phyloP scores from a whole-genome alignment of 2,888 invertebrate species.

The Ophion obscuratus region DNA sequence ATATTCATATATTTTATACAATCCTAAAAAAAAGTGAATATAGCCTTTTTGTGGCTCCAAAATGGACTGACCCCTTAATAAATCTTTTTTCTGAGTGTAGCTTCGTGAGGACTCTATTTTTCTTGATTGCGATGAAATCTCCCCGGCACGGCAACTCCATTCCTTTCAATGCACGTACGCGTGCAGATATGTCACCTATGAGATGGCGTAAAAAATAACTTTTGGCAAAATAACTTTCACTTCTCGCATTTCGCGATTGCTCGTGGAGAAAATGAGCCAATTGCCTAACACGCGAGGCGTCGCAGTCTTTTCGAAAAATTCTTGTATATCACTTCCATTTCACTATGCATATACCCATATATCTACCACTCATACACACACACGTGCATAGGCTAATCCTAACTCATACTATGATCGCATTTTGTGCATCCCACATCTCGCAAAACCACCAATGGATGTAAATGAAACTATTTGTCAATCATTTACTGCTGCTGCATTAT shows the following conservation, averaged over 20 bases:
- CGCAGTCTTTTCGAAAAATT: constrained; percentile 22
- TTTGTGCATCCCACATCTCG: no score
- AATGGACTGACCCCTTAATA: no score
- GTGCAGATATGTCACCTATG: not conserved
- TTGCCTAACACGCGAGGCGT: not conserved
- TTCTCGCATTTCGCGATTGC: constrained; percentile 39
- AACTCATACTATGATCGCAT: no score
- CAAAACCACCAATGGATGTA: no score
- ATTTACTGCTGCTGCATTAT: no score
- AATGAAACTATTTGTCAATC: no score
- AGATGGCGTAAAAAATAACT: constrained; percentile 20
- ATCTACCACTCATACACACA: no score
- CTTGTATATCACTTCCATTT: constrained; percentile 14
- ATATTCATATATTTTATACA: no score
- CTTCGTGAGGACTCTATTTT: constrained; percentile 46
- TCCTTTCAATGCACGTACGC: constrained; percentile 25
- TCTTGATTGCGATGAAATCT: constrained; percentile 14
- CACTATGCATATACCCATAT: no score
- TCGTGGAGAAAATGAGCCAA: not conserved
- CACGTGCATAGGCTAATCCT: no score
- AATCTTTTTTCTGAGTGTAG: not conserved
- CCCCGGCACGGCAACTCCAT: constrained; percentile 41
- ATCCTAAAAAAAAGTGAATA: no score
- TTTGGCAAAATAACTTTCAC: constrained; percentile 58
- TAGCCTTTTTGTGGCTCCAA: no score